phyloP scores from a whole-genome alignment of 2,113 vertebrate genomes.

The Melanocharis versteri region DNA sequence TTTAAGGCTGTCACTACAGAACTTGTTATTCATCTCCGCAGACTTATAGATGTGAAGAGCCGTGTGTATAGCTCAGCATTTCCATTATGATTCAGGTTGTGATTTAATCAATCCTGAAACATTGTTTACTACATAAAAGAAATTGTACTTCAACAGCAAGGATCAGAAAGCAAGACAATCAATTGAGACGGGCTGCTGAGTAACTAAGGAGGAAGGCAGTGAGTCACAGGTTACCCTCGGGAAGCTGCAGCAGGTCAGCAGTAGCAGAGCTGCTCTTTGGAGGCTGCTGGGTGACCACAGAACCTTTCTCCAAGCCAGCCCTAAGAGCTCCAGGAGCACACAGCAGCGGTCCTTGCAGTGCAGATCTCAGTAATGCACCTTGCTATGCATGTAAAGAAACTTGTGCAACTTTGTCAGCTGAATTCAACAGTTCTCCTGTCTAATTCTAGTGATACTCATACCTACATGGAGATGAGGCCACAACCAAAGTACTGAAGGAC shows the following conservation, averaged over 20 bases:
- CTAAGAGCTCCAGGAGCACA: not conserved
- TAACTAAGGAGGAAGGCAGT: not conserved
- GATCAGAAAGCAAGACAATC: not conserved
- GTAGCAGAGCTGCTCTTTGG: not conserved
- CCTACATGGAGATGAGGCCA: rapidly evolving
- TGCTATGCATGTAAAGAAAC: not conserved
- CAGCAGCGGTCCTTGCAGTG: not conserved
- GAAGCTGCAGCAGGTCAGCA: not conserved
- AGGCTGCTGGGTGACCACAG: not conserved
- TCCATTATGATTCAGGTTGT: not conserved
- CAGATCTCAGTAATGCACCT: not conserved
- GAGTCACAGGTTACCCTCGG: rapidly evolving
- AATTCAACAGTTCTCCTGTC: not conserved
- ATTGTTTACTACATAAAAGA: not conserved
- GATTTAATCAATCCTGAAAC: slow-evolving; percentile 3
- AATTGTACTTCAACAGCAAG: not conserved
- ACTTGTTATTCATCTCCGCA: not conserved
- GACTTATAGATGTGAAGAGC: not conserved
- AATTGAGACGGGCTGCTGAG: not conserved
- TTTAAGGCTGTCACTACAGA: not conserved
- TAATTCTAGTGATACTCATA: not conserved
- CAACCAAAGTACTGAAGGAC: not conserved
- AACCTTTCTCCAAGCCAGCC: not conserved
- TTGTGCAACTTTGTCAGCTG: not conserved
- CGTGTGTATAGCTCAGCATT: not conserved